A percentile compares a stretch with the other conserved stretches of the same genome.
phyloP scores from a whole-genome alignment of 2,888 invertebrate species.

The Teinopalpus imperialis region DNA sequence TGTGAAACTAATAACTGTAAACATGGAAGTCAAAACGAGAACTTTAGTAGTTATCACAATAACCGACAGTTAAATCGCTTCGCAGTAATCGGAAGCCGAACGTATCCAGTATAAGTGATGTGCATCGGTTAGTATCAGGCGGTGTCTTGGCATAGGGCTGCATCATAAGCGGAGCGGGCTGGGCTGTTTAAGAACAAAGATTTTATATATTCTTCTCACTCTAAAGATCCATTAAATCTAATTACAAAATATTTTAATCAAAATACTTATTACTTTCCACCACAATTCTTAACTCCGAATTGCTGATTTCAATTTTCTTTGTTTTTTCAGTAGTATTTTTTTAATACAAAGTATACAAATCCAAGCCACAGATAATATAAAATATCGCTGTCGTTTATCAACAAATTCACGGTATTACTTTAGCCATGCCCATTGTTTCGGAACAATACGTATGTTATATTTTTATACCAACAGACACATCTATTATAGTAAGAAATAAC shows the following conservation, averaged over 20 bases:
- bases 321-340: no score
- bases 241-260: no score
- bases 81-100: conserved; percentile 28
- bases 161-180: conserved; percentile 29
- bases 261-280: no score
- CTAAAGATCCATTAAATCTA: no score
- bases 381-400: not conserved
- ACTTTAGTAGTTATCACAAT: conserved; percentile 16
- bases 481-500: not conserved
- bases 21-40: no score
- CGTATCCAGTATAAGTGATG: conserved; percentile 28
- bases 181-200: conserved; percentile 20
- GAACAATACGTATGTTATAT: conserved; percentile 35
- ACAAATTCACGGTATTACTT: conserved; percentile 21
- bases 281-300: no score
- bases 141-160: conserved; percentile 1
- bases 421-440: conserved; percentile 34
- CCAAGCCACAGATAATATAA: no score
- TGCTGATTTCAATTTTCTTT: no score
- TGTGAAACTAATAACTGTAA: not conserved
- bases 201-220: not conserved
- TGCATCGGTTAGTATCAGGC: conserved; percentile 29
- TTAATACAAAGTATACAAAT: no score
- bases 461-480: conserved; percentile 25
- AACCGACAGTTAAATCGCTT: conserved; percentile 37